A percentile compares a stretch with the other conserved stretches of the same genome.
Evolutionary conservation across 2,113 vertebrate genomes (phyloP).

Genomic region (Podarcis raffonei): DNA sequence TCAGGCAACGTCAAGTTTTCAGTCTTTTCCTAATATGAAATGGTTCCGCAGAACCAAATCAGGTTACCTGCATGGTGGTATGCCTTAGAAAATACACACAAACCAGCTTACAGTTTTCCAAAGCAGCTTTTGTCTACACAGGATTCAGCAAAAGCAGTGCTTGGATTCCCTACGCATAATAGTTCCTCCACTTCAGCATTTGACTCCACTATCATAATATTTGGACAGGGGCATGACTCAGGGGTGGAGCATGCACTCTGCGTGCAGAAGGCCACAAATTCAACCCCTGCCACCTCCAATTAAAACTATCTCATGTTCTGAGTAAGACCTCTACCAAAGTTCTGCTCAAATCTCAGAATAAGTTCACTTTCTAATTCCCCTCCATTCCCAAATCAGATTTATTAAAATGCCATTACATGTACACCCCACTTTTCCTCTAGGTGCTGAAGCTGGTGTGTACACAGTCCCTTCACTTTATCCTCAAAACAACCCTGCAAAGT

Average conservation of each 20-base stretch:
- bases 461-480: no score
- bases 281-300: not conserved
- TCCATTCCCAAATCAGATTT: not conserved
- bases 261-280: not conserved
- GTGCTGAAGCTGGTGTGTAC: no score
- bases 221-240: not conserved
- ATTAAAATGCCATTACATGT: no score
- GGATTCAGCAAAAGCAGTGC: not conserved
- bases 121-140: not conserved
- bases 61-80: not conserved
- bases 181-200: not conserved
- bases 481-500: no score
- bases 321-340: not conserved
- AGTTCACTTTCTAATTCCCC: not conserved
- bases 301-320: not conserved
- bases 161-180: not conserved
- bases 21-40: not conserved
- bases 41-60: not conserved
- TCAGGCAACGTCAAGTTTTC: not conserved
- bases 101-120: not conserved
- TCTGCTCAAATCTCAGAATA: not conserved
- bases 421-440: no score
- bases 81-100: not conserved
- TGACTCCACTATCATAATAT: not conserved
- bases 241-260: not conserved